Conservation (phyloP, 1,140 invertebrate species). For the Dendrolimus punctatus region DNA sequence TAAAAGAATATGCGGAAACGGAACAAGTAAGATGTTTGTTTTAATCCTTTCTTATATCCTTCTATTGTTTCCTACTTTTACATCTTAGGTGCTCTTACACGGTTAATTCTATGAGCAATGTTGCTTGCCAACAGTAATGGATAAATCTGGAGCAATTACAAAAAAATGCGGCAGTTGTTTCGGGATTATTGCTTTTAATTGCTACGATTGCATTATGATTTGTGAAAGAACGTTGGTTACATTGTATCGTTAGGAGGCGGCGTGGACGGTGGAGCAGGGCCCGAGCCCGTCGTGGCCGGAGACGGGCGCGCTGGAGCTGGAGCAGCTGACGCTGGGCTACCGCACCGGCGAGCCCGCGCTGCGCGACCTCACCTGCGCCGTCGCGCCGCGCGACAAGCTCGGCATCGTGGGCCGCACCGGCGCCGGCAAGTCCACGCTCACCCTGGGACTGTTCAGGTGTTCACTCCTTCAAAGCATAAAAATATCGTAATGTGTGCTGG, state of each 20-base stretch:
- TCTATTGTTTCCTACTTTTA: no score
- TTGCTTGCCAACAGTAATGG: no score
- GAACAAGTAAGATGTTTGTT: constrained; percentile 66
- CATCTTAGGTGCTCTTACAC: no score
- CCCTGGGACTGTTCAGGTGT: constrained; percentile 70
- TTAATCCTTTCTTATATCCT: no score
- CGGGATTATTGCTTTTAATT: no score
- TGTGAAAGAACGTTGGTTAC: no score
- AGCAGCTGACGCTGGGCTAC: constrained; percentile 52
- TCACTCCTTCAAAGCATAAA: no score
- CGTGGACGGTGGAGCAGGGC: constrained; percentile 35
- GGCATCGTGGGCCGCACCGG: constrained; percentile 80
- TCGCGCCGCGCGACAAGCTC: constrained; percentile 61
- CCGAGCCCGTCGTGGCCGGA: constrained; percentile 52
- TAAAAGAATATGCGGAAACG: constrained; percentile 96
- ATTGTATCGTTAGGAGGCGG: constrained; percentile 35
- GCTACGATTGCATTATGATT: no score
- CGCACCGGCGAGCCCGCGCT: constrained; percentile 57
- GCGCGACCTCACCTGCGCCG: constrained; percentile 55
- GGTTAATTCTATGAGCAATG: no score
- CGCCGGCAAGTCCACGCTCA: constrained; percentile 75
- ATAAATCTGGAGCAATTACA: no score
- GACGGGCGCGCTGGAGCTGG: constrained; percentile 56
- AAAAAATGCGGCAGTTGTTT: no score
- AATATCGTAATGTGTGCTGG: no score